Conservation (phyloP, 2,113 vertebrate genomes). For the Istiophorus platypterus region DNA sequence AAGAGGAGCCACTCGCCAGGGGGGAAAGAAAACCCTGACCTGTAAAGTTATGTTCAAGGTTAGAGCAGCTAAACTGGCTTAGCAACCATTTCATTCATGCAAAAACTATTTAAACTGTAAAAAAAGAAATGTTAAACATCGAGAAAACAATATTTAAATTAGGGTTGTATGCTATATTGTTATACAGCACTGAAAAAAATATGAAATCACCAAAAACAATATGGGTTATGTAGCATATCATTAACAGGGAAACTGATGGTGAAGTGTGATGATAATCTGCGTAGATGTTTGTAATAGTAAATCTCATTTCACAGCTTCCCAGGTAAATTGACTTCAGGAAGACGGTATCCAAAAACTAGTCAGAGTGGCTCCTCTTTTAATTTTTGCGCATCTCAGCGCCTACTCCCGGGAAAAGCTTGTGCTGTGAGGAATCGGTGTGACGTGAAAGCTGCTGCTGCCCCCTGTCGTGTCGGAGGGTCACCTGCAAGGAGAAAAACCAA, state of each 20-base stretch:
- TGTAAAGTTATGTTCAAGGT: too few species aligned
- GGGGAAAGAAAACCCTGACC: too few species aligned
- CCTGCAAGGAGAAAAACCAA: too few species aligned
- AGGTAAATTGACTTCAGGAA: not conserved
- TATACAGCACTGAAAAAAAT: not conserved
- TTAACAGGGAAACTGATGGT: not conserved
- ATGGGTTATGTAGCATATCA: not conserved
- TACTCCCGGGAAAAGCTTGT: not conserved
- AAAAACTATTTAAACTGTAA: not conserved
- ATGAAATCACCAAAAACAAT: not conserved
- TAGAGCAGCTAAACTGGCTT: not conserved
- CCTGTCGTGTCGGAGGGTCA: conserved; percentile 67
- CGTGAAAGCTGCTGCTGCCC: conserved; percentile 29
- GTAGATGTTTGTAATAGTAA: too few species aligned
- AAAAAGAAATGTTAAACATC: not conserved
- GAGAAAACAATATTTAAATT: not conserved
- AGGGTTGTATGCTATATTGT: not conserved
- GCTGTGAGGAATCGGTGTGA: not conserved
- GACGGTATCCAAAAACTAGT: fast-evolving
- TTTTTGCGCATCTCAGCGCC: not conserved
- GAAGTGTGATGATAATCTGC: not conserved
- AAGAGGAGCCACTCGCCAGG: fast-evolving
- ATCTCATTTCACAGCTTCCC: not conserved
- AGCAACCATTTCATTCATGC: not conserved
- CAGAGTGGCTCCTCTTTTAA: conserved; percentile 44